These are phyloP conservation scores for Moxostoma hubbsi DNA, from an alignment of 2,797 vertebrate genomes.

Conservation along the genomic window DNA sequence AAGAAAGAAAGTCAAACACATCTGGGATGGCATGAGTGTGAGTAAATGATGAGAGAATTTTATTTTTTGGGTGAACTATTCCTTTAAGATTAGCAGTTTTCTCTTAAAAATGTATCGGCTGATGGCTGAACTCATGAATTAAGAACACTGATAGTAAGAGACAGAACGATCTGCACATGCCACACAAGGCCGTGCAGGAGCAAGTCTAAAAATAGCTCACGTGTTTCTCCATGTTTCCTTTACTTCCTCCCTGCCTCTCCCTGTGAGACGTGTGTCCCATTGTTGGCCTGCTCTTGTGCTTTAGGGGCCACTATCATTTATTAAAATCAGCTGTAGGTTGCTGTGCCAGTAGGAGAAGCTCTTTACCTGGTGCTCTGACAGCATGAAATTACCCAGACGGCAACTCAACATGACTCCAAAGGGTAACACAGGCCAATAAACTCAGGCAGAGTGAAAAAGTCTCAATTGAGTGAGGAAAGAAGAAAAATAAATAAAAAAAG, in stretches of 20 bases:
- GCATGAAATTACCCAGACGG: constrained; percentile 72
- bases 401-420: constrained; percentile 34
- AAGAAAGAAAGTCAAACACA: not conserved
- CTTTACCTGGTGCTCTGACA: constrained; percentile 63
- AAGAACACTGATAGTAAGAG: constrained; percentile 11
- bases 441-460: constrained; percentile 9
- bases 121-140: constrained; percentile 2
- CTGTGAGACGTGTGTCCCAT: not conserved
- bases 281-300: constrained; percentile 3
- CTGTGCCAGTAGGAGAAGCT: constrained; percentile 38
- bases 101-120: not conserved
- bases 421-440: constrained; percentile 67
- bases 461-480: not conserved
- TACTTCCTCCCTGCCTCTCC: not conserved
- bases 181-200: constrained; percentile 13
- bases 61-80: too few relatives aligned
- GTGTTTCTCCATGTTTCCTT: not conserved
- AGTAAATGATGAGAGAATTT: too few relatives aligned
- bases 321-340: constrained; percentile 52
- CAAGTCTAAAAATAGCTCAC: constrained; percentile 48
- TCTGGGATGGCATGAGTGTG: too few relatives aligned
- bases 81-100: not conserved
- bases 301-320: constrained; percentile 51
- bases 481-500: constrained; percentile 22
- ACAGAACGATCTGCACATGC: constrained; percentile 17